These are phyloP conservation scores for Patiria miniata DNA, from an alignment of 35 echinoderm and acorn worm species.

Conservation along the genomic window DNA sequence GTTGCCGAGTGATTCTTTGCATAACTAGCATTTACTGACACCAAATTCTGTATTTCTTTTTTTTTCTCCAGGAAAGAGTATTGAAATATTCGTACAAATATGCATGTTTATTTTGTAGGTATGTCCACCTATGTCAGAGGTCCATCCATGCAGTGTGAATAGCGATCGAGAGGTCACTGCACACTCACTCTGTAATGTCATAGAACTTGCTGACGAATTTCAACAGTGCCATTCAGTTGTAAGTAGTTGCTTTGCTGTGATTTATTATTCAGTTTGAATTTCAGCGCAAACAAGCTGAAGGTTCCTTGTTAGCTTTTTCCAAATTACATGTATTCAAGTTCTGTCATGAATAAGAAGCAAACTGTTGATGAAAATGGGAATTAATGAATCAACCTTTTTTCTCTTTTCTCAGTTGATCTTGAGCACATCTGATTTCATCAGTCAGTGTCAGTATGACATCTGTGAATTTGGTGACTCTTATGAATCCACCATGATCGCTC, in stretches of 20 bases:
- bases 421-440: conserved; percentile 39
- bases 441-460: conserved; percentile 73
- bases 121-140: conserved; percentile 53
- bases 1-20: not conserved
- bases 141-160: conserved; percentile 63
- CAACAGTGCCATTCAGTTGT: conserved; percentile 66
- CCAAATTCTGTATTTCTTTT: not conserved
- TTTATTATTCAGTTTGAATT: too few relatives aligned
- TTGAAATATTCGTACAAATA: not conserved
- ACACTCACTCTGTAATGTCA: conserved; percentile 56
- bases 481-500: conserved; percentile 63
- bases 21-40: not conserved
- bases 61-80: not conserved
- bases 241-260: conserved; percentile 5
- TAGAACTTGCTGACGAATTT: conserved; percentile 66
- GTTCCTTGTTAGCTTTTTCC: too few relatives aligned
- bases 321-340: too few relatives aligned
- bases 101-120: conserved; percentile 12
- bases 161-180: conserved; percentile 7
- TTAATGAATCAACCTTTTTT: not conserved
- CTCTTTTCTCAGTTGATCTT: conserved; percentile 62
- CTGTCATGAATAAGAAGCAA: too few relatives aligned
- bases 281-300: too few relatives aligned
- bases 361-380: not conserved
- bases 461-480: conserved; percentile 65